Conservation (phyloP, 2,797 vertebrate species). For the Tinamus major region DNA sequence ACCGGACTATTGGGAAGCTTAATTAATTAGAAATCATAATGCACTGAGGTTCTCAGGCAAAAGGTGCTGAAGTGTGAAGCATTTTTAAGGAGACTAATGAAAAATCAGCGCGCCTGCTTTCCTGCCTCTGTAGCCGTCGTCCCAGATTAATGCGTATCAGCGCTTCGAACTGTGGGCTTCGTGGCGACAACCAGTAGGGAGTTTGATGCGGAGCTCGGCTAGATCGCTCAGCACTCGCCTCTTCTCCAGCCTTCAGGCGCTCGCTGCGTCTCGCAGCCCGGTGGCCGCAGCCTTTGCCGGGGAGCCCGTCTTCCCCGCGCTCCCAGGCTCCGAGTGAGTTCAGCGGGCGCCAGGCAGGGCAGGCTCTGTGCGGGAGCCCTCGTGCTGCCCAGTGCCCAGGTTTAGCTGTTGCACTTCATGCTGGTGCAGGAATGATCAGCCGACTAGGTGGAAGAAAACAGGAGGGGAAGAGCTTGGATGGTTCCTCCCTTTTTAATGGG, state of each 20-base stretch:
- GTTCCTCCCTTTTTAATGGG: not conserved
- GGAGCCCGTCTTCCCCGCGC: constrained; percentile 18
- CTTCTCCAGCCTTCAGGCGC: not conserved
- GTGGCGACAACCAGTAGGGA: not conserved
- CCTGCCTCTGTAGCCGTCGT: not conserved
- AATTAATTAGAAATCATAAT: constrained; percentile 69
- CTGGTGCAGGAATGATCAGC: not conserved
- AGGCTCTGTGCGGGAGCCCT: not conserved
- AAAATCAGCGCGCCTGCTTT: not conserved
- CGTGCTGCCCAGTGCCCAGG: not conserved
- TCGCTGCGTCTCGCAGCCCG: not conserved
- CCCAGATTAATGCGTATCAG: accelerated
- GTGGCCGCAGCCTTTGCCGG: not conserved
- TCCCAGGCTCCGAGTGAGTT: not conserved
- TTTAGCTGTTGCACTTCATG: not conserved
- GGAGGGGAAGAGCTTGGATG: not conserved
- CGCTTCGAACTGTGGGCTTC: not conserved
- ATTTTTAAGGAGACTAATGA: constrained; percentile 35
- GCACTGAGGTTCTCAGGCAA: constrained; percentile 58
- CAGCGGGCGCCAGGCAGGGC: not conserved
- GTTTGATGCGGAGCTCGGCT: not conserved
- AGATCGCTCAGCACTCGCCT: not conserved
- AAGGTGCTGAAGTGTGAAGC: constrained; percentile 61
- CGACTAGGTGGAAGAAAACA: not conserved
- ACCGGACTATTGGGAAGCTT: constrained; percentile 50